phyloP scores from a whole-genome alignment of 2,113 vertebrate species.

The Odocoileus virginianus region DNA sequence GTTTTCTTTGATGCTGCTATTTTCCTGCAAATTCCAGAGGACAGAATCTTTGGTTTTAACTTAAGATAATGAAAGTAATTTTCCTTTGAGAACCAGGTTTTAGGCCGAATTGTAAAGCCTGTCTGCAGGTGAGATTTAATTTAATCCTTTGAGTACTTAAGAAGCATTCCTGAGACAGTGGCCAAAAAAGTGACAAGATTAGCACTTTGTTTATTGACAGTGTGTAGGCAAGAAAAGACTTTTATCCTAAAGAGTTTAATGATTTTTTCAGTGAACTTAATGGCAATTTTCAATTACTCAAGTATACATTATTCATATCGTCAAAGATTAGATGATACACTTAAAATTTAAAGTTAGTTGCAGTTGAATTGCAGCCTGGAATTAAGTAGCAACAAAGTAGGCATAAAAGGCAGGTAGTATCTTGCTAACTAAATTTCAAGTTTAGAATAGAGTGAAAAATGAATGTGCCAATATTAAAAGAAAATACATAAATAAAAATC shows the following conservation, averaged over 20 bases:
- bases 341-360: slow-evolving; percentile 43
- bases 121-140: slow-evolving; percentile 80
- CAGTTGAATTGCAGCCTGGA: not conserved
- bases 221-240: slow-evolving; percentile 64
- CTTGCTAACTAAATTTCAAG: slow-evolving; percentile 39
- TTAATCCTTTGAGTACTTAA: slow-evolving; percentile 82
- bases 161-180: slow-evolving; percentile 79
- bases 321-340: slow-evolving; percentile 34
- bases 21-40: slow-evolving; percentile 68
- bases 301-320: slow-evolving; percentile 60
- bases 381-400: slow-evolving; percentile 52
- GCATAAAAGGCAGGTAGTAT: slow-evolving; percentile 14
- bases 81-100: slow-evolving; percentile 74
- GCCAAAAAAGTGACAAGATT: slow-evolving; percentile 79
- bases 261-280: slow-evolving; percentile 62
- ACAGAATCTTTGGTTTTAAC: slow-evolving; percentile 70
- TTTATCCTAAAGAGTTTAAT: slow-evolving; percentile 67
- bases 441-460: not conserved
- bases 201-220: slow-evolving; percentile 77
- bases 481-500: not conserved
- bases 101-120: slow-evolving; percentile 73
- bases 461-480: not conserved
- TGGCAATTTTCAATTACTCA: slow-evolving; percentile 51
- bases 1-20: slow-evolving; percentile 66
- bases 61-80: slow-evolving; percentile 79